Percentiles rank a stretch among this genome's conserved stretches.
Evolutionary conservation across 2,797 vertebrate genomes (phyloP).

Genomic region (Hephaestus fuliginosus): DNA sequence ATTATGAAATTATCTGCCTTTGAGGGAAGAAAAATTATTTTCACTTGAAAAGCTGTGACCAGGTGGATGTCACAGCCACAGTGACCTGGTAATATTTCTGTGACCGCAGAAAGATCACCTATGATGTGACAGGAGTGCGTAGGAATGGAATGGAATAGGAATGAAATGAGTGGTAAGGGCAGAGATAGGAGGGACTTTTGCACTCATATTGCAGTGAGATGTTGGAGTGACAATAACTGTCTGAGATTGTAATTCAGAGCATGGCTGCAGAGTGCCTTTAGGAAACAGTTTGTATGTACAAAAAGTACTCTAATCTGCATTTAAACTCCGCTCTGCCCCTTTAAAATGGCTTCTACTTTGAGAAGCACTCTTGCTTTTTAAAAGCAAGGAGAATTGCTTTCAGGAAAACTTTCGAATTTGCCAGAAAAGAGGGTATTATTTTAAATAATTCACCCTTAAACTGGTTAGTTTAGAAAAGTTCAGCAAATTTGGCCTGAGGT

Average conservation of each 20-base stretch:
- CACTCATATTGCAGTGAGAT: slow-evolving; percentile 41
- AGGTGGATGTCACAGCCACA: slow-evolving; percentile 17
- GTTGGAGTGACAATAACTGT: slow-evolving; percentile 54
- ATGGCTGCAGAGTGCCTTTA: slow-evolving; percentile 58
- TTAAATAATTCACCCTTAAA: slow-evolving; percentile 57
- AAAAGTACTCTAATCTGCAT: slow-evolving; percentile 74
- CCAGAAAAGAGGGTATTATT: slow-evolving; percentile 52
- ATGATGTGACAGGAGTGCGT: slow-evolving; percentile 30
- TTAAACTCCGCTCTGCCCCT: slow-evolving; percentile 63
- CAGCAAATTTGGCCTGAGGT: slow-evolving; percentile 48
- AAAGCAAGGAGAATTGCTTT: slow-evolving; percentile 60
- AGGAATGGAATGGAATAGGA: slow-evolving; percentile 1
- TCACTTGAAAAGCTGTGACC: slow-evolving; percentile 14
- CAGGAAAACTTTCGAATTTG: slow-evolving; percentile 60
- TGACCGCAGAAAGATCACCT: slow-evolving; percentile 24
- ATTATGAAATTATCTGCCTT: slow-evolving; percentile 21
- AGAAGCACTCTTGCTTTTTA: slow-evolving; percentile 54
- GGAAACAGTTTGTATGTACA: slow-evolving; percentile 69
- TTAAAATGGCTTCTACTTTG: slow-evolving; percentile 59
- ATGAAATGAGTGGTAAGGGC: slow-evolving; percentile 45
- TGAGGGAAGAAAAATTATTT: not conserved
- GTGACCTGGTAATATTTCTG: slow-evolving; percentile 47
- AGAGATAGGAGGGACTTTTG: slow-evolving; percentile 20
- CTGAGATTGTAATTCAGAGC: slow-evolving; percentile 70
- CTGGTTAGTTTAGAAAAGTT: slow-evolving; percentile 55